phyloP scores from a whole-genome alignment of 2,888 invertebrate species.

The Vanessa cardui region DNA sequence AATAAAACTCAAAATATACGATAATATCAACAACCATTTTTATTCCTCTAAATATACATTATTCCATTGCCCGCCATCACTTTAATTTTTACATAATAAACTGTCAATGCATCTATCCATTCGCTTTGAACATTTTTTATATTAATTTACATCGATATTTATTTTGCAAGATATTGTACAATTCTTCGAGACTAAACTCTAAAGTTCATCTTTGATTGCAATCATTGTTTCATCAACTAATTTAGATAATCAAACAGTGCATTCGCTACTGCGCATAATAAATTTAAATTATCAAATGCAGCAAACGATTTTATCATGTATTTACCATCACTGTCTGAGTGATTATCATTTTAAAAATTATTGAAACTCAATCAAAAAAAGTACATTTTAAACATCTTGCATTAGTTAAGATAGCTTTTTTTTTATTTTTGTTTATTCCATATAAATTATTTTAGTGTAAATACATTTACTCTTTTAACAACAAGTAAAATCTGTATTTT shows the following conservation, averaged over 20 bases:
- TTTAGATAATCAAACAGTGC: constrained; percentile 35
- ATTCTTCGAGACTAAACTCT: constrained; percentile 13
- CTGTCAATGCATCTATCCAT: constrained; percentile 43
- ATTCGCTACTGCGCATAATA: constrained; percentile 19
- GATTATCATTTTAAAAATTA: no score
- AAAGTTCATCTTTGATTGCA: constrained; percentile 34
- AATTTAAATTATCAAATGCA: not conserved
- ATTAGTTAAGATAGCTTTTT: not conserved
- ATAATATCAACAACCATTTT: constrained; percentile 65
- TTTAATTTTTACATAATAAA: constrained; percentile 49
- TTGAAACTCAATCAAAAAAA: not conserved
- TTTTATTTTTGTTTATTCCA: not conserved
- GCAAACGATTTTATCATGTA: not conserved
- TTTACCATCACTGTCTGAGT: not conserved
- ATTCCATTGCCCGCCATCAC: constrained; percentile 59
- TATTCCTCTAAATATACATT: constrained; percentile 56
- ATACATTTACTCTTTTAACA: constrained; percentile 6
- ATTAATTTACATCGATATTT: not conserved
- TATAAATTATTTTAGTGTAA: constrained; percentile 1
- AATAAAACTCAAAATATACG: constrained; percentile 47
- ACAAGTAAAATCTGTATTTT: constrained; percentile 3
- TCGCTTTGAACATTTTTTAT: constrained; percentile 10
- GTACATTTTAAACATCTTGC: not conserved
- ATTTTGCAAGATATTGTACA: not conserved
- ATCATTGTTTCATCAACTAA: constrained; percentile 31